Percentiles rank a stretch among this genome's conserved stretches.
phyloP scores from a whole-genome alignment of 2,113 vertebrate species.

The Daboia siamensis region DNA sequence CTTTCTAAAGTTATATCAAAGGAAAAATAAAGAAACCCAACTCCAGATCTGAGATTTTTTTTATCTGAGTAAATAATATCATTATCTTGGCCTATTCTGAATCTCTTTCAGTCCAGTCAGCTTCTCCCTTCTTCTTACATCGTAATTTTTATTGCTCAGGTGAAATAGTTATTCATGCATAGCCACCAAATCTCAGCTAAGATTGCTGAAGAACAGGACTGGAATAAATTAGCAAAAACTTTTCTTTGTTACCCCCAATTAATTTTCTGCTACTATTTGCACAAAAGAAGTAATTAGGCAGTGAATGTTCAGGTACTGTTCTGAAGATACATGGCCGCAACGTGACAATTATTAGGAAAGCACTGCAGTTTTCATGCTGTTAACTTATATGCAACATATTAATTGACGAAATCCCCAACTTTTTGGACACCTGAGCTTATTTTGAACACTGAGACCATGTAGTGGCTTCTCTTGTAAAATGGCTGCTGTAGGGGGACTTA shows the following conservation, averaged over 20 bases:
- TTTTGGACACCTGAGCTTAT: not conserved
- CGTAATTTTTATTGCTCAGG: not conserved
- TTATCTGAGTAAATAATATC: not conserved
- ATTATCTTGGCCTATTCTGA: not conserved
- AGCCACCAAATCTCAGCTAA: not conserved
- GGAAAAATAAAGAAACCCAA: not conserved
- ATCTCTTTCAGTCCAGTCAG: not conserved
- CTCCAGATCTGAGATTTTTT: not conserved
- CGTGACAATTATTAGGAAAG: not conserved
- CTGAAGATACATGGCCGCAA: not conserved
- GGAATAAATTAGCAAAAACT: not conserved
- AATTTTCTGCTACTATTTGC: not conserved
- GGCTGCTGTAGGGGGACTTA: not conserved
- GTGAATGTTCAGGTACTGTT: not conserved
- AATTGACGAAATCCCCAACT: not conserved
- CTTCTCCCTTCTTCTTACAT: not conserved
- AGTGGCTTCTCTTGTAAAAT: not conserved
- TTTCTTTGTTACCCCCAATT: not conserved
- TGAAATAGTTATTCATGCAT: not conserved
- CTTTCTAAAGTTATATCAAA: not conserved
- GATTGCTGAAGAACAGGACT: not conserved
- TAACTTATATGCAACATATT: not conserved
- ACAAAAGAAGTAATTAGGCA: not conserved
- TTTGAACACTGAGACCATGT: not conserved
- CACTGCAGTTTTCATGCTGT: not conserved